Evolutionary conservation across 2,113 vertebrate species (phyloP).

Genomic region (Ameiurus melas): DNA sequence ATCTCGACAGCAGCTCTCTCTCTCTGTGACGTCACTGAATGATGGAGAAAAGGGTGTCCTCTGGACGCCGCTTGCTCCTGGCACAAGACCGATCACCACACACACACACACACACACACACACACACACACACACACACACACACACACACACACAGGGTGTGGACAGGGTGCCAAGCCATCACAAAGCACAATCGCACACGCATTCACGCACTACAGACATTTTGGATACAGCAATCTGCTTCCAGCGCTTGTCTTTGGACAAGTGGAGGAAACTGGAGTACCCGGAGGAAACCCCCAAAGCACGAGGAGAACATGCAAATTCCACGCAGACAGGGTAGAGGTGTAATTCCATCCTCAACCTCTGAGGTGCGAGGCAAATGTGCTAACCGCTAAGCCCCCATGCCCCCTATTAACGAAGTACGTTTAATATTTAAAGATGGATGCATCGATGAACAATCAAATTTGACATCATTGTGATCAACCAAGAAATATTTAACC

Average conservation of each 20-base stretch:
- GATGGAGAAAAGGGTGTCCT: slow-evolving; percentile 59
- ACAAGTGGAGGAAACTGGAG: too few relatives aligned
- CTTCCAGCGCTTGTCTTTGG: too few relatives aligned
- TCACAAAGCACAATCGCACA: too few relatives aligned
- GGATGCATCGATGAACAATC: not conserved
- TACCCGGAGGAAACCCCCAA: too few relatives aligned
- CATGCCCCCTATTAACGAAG: not conserved
- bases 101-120: not conserved
- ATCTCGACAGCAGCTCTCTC: not conserved
- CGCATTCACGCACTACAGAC: too few relatives aligned
- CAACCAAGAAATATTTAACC: not conserved
- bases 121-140: slow-evolving; percentile 1
- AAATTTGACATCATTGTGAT: not conserved
- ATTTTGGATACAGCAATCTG: too few relatives aligned
- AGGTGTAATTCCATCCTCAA: too few relatives aligned
- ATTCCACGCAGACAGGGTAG: too few relatives aligned
- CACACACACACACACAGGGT: not conserved
- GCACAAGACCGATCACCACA: slow-evolving; percentile 58
- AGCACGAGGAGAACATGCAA: too few relatives aligned
- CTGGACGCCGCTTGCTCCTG: slow-evolving; percentile 57
- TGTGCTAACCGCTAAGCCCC: too few relatives aligned
- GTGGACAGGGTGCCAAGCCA: too few relatives aligned
- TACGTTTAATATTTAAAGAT: not conserved
- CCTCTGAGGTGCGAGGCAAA: too few relatives aligned
- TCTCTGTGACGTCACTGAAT: slow-evolving; percentile 48